Conservation (phyloP, 2,113 vertebrate genomes). For the Gorsachius goisagi region DNA sequence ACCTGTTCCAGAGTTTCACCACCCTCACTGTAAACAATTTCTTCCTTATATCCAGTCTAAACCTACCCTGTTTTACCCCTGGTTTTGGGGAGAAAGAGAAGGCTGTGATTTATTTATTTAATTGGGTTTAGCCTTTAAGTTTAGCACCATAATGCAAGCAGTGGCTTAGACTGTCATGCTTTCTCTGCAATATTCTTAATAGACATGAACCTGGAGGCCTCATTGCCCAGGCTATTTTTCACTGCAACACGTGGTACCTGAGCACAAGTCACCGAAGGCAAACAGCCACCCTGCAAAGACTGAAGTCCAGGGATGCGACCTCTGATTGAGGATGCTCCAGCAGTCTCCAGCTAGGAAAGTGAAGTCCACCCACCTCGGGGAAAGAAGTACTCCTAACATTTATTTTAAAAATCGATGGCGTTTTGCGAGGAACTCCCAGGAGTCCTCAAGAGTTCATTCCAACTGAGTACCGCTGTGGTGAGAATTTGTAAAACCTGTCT, state of each 20-base stretch:
- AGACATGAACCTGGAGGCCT: not conserved
- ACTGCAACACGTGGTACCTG: rapidly evolving
- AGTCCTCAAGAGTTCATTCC: not conserved
- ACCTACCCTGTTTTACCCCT: too few species aligned
- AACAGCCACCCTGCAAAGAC: not conserved
- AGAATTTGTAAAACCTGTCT: not conserved
- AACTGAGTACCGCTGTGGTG: not conserved
- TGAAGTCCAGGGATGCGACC: not conserved
- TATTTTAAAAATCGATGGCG: not conserved
- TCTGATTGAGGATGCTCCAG: not conserved
- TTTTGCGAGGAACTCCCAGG: not conserved
- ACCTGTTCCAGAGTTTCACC: too few species aligned
- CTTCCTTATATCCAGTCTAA: too few species aligned
- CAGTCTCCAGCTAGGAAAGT: not conserved
- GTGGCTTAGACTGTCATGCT: not conserved
- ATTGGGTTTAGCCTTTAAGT: not conserved
- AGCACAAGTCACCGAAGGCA: not conserved
- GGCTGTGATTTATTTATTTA: too few species aligned
- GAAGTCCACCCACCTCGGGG: not conserved
- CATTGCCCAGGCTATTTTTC: not conserved
- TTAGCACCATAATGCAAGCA: not conserved
- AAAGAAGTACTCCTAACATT: not conserved
- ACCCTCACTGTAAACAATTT: too few species aligned
- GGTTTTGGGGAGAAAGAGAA: not conserved
- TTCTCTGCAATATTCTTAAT: not conserved